These are phyloP conservation scores for Limenitis camilla DNA, from an alignment of 2,888 invertebrate species.

Conservation along the genomic window DNA sequence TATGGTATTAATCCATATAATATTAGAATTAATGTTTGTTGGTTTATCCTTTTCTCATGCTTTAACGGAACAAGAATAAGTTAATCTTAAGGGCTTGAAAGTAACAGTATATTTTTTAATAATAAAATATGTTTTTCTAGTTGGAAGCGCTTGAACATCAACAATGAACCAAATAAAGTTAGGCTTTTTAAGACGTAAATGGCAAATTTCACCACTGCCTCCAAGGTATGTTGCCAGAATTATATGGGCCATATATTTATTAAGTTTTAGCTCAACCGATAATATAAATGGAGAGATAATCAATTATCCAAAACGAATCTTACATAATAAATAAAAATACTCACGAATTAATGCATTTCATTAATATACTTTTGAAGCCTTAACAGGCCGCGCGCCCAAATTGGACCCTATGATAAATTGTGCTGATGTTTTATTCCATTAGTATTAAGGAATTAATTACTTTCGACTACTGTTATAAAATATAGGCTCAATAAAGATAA, in stretches of 20 bases:
- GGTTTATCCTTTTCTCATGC: too few species aligned
- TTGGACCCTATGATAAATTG: slow-evolving; percentile 36
- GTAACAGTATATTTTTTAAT: too few species aligned
- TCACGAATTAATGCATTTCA: slow-evolving; percentile 36
- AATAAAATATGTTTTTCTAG: too few species aligned
- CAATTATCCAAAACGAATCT: slow-evolving; percentile 42
- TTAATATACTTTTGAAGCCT: slow-evolving; percentile 30
- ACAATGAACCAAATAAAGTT: too few species aligned
- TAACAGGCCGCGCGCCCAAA: slow-evolving; percentile 29
- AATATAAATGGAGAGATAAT: slow-evolving; percentile 28
- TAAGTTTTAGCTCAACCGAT: slow-evolving; percentile 1
- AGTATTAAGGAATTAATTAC: slow-evolving; percentile 28
- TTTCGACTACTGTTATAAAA: slow-evolving; percentile 30
- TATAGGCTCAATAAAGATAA: slow-evolving; percentile 13
- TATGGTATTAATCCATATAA: too few species aligned
- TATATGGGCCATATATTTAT: neutral
- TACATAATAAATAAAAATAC: slow-evolving; percentile 38
- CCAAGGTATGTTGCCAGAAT: neutral
- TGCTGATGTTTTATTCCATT: slow-evolving; percentile 31
- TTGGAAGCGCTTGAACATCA: too few species aligned
- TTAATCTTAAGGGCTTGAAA: too few species aligned
- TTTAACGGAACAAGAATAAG: too few species aligned
- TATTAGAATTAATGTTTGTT: too few species aligned
- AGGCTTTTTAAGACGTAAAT: too few species aligned
- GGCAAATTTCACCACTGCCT: too few species aligned